These are phyloP conservation scores for Cosmopolites sordidus DNA, from an alignment of 2,888 invertebrate genomes.

Conservation along the genomic window DNA sequence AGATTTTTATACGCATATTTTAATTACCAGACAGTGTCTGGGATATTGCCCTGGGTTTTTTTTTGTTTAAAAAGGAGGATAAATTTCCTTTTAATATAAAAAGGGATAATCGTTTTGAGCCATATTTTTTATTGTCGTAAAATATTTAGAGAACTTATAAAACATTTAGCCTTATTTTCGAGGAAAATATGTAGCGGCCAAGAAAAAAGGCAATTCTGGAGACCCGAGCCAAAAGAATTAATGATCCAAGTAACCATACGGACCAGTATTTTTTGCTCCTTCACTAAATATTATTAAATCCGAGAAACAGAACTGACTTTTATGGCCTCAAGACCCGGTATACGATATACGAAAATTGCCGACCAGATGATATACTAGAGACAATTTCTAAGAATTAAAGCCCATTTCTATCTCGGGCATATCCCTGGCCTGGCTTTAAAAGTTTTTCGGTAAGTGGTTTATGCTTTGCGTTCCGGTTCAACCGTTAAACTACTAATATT, in stretches of 20 bases:
- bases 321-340: slow-evolving; percentile 17
- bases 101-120: no score
- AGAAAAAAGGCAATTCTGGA: slow-evolving; percentile 3
- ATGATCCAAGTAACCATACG: slow-evolving; percentile 20
- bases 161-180: not conserved
- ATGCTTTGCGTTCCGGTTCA: slow-evolving; percentile 8
- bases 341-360: slow-evolving; percentile 20
- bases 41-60: no score
- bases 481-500: no score
- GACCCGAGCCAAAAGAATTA: slow-evolving; percentile 18
- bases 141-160: not conserved
- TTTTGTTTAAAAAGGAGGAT: no score
- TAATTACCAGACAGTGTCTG: no score
- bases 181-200: not conserved
- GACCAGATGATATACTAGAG: slow-evolving; percentile 21
- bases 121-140: not conserved
- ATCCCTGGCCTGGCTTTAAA: slow-evolving; percentile 15
- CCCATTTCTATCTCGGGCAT: slow-evolving; percentile 17
- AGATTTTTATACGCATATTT: no score
- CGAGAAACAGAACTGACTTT: slow-evolving; percentile 22
- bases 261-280: slow-evolving; percentile 21
- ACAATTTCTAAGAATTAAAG: slow-evolving; percentile 25
- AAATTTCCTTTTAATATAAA: no score
- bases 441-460: slow-evolving; percentile 17
- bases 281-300: slow-evolving; percentile 24